phyloP scores from a whole-genome alignment of 2,888 invertebrate species.

The Cactoblastis cactorum region DNA sequence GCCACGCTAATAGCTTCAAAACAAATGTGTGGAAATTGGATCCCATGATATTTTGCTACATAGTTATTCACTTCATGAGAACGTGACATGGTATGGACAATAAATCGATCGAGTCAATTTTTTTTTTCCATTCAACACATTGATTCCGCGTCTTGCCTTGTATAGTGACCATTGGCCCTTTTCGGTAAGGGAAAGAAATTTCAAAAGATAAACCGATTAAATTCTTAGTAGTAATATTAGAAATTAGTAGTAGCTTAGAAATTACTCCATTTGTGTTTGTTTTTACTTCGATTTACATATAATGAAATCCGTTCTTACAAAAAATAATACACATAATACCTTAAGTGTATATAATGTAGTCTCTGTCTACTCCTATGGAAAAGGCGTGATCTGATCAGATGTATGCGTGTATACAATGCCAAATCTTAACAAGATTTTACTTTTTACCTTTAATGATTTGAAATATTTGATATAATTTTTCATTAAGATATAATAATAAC shows the following conservation, averaged over 20 bases:
- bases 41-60: not conserved
- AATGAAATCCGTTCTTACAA: too few species aligned
- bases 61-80: constrained; percentile 9
- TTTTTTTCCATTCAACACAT: not conserved
- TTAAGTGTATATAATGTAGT: too few species aligned
- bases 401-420: too few species aligned
- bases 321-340: too few species aligned
- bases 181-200: not conserved
- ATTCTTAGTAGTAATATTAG: not conserved
- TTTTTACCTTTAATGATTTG: too few species aligned
- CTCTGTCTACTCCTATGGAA: too few species aligned
- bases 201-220: not conserved
- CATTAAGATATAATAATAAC: too few species aligned
- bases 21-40: constrained; percentile 3
- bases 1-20: not conserved
- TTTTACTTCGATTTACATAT: too few species aligned
- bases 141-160: constrained; percentile 4
- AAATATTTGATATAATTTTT: too few species aligned
- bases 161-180: constrained; percentile 10
- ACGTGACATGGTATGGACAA: constrained; percentile 3
- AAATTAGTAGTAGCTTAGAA: not conserved
- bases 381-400: too few species aligned
- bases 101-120: too few species aligned
- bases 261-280: not conserved
- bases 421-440: too few species aligned